phyloP scores from a whole-genome alignment of 1,140 invertebrate species.

The Latrodectus geometricus region DNA sequence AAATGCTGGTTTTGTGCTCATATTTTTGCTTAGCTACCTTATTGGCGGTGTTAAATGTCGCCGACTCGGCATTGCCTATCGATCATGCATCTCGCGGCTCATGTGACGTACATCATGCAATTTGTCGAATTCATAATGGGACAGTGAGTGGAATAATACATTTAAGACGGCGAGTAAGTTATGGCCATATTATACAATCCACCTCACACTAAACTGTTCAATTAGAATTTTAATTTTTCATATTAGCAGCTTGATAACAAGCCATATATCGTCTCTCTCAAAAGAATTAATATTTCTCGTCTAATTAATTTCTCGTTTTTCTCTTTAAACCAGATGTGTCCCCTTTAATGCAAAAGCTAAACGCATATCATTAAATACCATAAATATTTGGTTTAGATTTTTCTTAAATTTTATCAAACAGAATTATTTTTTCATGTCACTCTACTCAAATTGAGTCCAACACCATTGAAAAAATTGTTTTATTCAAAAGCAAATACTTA shows the following conservation, averaged over 20 bases:
- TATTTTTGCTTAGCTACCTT: not conserved
- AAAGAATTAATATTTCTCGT: no score
- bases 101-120: not conserved
- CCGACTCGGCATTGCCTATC: not conserved
- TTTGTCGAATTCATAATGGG: slow-evolving; percentile 21
- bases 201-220: not conserved
- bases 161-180: not conserved
- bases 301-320: no score
- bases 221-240: not conserved
- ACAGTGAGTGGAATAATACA: not conserved
- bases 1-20: not conserved
- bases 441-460: no score
- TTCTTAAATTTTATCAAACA: no score
- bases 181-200: not conserved
- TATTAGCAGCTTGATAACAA: not conserved
- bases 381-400: no score
- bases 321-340: no score
- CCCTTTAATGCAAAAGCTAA: no score
- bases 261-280: no score
- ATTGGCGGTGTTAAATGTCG: not conserved
- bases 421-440: no score
- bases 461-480: no score
- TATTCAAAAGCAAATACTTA: no score
- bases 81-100: not conserved
- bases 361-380: no score